A percentile compares a stretch with the other conserved stretches of the same genome.
Conservation (phyloP, 2,888 invertebrate genomes). For the Sisyra terminalis region DNA sequence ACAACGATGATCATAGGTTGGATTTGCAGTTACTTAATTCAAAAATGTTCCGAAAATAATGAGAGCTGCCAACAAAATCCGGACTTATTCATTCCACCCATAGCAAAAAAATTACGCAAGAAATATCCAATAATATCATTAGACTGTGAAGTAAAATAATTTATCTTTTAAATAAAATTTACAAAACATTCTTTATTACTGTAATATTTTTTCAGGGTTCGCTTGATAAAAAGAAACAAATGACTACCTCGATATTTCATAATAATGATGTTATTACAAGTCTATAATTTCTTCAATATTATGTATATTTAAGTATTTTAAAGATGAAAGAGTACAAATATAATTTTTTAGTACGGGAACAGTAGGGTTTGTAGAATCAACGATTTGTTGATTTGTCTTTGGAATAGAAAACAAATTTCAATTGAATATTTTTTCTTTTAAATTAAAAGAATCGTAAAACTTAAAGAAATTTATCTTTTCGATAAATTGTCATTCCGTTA, state of each 20-base stretch:
- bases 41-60: constrained; percentile 20
- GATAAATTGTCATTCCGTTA: too few species aligned
- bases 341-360: too few species aligned
- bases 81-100: constrained; percentile 37
- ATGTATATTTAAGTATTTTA: too few species aligned
- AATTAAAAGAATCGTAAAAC: too few species aligned
- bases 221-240: neutral
- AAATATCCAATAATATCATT: constrained; percentile 9
- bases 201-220: neutral
- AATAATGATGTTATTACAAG: constrained; percentile 4
- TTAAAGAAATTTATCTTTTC: too few species aligned
- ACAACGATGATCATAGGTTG: constrained; percentile 34
- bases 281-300: neutral
- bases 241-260: neutral
- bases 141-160: constrained; percentile 4
- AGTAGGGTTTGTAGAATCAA: too few species aligned
- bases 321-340: too few species aligned
- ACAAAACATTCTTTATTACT: neutral
- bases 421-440: too few species aligned
- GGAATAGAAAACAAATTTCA: too few species aligned
- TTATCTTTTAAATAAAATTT: neutral
- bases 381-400: too few species aligned
- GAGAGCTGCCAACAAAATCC: constrained; percentile 29
- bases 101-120: constrained; percentile 28
- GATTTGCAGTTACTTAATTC: constrained; percentile 28